Base-by-base conservation (phyloP, 2,888 invertebrate species). In the Monopis laevigella region DNA sequence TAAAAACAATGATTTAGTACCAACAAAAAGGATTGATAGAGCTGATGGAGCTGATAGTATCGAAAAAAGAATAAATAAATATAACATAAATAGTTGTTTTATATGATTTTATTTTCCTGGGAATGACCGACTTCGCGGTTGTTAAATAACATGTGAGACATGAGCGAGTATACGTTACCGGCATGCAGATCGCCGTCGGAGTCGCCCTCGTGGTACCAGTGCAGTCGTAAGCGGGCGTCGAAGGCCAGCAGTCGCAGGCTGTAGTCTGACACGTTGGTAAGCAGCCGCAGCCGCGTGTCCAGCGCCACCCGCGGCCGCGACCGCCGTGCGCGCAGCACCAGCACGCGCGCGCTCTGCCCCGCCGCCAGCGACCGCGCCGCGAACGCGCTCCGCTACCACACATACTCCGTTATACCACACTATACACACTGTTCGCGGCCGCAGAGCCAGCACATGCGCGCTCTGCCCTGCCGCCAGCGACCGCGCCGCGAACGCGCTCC, bases 261-360 rank as follows among this genome's bases (percentile, higher is more conserved):
- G 57, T 83, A 82, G 32, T 56, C 58, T 1, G 65, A 67, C 39
- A 82, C 58, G 63, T 84, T 83, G 49, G 84, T 84, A 51, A 58
- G 65, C 49, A 84, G 63, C 41, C 54, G 50, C 40, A 82, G 40
- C 39, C 5, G 41, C 30, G 51, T 38, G 44, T 45, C 47, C 39
- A 54, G 42, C 38, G 47, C 30, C 39, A 42, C 42, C 49, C 42
- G 40, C 45, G 52, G 57, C 28, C 50, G 56, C 39, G 46, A 56
- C 10, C 42, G 44, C 28, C 50, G 56, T 38, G 46, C 57, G 10
- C 42, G 44, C 26, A 47, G 45, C 21, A 56, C 52, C 43, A 60
- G 62, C 53, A 73, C 61, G 44, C 56, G 59, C 40, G 51, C n/a
- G n/a, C n/a, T n/a, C n/a, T n/a, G n/a, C n/a, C n/a, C n/a, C n/a